Evolutionary conservation across 2,797 vertebrate genomes (phyloP).

Genomic region (Hipposideros larvatus): DNA sequence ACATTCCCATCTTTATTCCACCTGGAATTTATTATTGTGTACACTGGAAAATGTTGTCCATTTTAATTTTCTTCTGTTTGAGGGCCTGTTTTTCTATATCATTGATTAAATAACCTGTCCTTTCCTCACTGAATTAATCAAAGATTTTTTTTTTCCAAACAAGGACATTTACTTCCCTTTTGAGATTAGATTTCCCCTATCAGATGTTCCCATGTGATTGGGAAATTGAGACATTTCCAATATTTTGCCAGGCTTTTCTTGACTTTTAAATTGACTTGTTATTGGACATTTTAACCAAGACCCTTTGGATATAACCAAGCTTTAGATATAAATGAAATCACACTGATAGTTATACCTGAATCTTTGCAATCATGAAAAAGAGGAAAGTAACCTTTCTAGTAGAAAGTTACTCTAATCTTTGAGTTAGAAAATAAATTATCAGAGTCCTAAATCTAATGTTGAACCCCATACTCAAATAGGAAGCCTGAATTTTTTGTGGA

Average conservation of each 20-base stretch:
- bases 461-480: neutral
- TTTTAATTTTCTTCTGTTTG: conserved; percentile 34
- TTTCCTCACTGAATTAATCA: neutral
- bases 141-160: neutral
- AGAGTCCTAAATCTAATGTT: neutral
- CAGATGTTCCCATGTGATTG: neutral
- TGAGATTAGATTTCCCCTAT: neutral
- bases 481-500: neutral
- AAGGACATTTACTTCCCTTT: neutral
- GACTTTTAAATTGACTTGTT: conserved; percentile 17
- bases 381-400: neutral
- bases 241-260: neutral
- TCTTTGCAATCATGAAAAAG: neutral
- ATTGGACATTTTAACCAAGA: neutral
- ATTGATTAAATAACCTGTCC: neutral
- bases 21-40: neutral
- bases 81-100: neutral
- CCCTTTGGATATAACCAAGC: neutral
- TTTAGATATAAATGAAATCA: conserved; percentile 23
- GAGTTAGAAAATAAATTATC: conserved; percentile 29
- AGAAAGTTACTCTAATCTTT: neutral
- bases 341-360: neutral
- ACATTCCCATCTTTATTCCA: neutral
- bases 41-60: neutral
- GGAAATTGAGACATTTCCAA: neutral